These are phyloP conservation scores for Bombyx huttoni DNA, from an alignment of 2,888 invertebrate genomes.

Conservation along the genomic window DNA sequence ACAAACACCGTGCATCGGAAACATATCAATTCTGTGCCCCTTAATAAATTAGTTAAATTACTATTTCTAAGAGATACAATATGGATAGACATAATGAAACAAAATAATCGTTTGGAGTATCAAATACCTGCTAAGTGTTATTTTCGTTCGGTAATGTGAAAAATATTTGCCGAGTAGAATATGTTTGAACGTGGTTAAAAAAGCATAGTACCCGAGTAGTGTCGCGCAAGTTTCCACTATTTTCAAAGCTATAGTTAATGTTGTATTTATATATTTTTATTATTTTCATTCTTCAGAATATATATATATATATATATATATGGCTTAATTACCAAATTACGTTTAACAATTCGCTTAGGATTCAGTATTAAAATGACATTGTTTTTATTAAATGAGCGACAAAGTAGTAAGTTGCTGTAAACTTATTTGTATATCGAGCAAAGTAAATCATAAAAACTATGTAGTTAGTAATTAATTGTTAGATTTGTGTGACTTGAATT, in stretches of 20 bases:
- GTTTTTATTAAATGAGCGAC: constrained; percentile 43
- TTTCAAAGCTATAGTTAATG: constrained; percentile 34
- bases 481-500: constrained; percentile 71
- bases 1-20: constrained; percentile 81
- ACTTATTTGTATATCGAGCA: constrained; percentile 70
- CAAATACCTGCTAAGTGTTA: constrained; percentile 67
- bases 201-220: constrained; percentile 53
- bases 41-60: constrained; percentile 73
- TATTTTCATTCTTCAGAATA: constrained; percentile 38
- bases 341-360: constrained; percentile 58
- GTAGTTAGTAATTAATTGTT: constrained; percentile 72
- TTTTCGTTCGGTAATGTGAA: constrained; percentile 47
- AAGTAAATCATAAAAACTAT: constrained; percentile 66
- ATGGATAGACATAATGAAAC: constrained; percentile 62
- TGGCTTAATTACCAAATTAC: constrained; percentile 68
- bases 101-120: constrained; percentile 66
- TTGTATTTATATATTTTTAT: constrained; percentile 49
- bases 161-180: constrained; percentile 37
- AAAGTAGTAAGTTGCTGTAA: constrained; percentile 43
- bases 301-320: too few species aligned
- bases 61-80: constrained; percentile 68
- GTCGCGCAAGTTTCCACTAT: constrained; percentile 50
- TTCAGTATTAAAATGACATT: constrained; percentile 64
- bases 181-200: constrained; percentile 34
- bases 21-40: constrained; percentile 87